Evolutionary conservation across 2,113 vertebrate species (phyloP), one percentile per base, ranked within the genome.

Genomic region (Phalacrocorax pelagicus): DNA sequence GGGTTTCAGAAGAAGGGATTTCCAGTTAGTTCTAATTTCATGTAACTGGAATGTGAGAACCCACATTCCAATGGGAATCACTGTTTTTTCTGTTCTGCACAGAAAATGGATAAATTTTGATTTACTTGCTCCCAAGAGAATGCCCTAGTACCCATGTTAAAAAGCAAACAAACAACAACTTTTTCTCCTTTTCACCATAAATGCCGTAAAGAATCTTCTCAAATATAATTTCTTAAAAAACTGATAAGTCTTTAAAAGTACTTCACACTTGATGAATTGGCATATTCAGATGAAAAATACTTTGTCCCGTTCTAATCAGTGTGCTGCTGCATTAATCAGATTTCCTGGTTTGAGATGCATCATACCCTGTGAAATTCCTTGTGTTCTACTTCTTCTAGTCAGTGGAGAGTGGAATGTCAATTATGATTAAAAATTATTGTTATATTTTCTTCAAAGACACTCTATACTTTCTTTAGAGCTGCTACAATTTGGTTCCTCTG

Each of bases 391-490:
- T 57, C 66, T 42, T 69, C 69, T 24, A 89, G 58, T 52, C 46
- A 81, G 11, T 54, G 38, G 13, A 90, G 38, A 71, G 40, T 63
- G 20, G 23, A 91, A 86, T 91, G 80, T 69, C 77, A 90, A 66
- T 88, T 95, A 77, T 1, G 3, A 91, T 86, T 91, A 77, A 30
- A 65, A 86, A 86, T 85, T 78, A 78, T 73, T 93, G 26, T 84
- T 94, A 44, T 40, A 70, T 62, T 44, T 55, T 93, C 58, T 96
- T 93, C 81, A 95, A 92, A 94, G 84, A 44, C 24, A 65, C 17
- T 75, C 38, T 55, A 9, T 57, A 3, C 10, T 82, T 91, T 82
- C 66, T 85, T 91, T 80, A 47, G 44, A 72, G 29, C 17, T 84
- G 36, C 61, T 77, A 52, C 49, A 73, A 32, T 63, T 71, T 72